Evolutionary conservation across 2,113 vertebrate genomes (phyloP), one percentile per base, ranked within the genome.

Genomic region (Oreochromis niloticus): DNA sequence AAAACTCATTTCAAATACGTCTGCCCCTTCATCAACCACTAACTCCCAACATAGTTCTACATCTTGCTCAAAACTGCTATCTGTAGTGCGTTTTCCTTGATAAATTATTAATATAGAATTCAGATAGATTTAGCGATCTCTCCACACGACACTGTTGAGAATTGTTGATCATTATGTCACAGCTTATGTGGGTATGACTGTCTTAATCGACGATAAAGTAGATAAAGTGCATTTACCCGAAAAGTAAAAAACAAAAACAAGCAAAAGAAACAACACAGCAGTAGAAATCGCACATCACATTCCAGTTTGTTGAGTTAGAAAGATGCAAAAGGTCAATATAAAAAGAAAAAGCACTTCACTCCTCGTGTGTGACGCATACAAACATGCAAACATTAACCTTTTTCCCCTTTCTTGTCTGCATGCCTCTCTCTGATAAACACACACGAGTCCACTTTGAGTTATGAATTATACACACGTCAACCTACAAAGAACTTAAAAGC

Each of bases 381-480:
- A 75, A 81, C 41, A 43, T 17, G 48, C 8, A 1, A 48, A 12
- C 5, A 16, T 34, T 1, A 13, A 2, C 12, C 5, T 4, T 24
- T 75, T 63, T 16, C 22, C 1, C 30, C 5, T 63, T 68, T 78
- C 22, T 34, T 71, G 22, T 75, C 22, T 57, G 19, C 57, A 82
- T 68, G 56, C 59, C 7, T 80, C 32, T 19, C 82, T 85, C 6
- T 56, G 22, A 66, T 8, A 63, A 13, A 46, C 63, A 36, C 34
- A 5, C 43, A 88, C n/a, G 1, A 36, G n/a, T 82, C 41, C 63
- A 87, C 32, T 83, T 90, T 27, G 63, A 86, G 87, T 81, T 90
- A 95, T 94, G 68, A 95, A 95, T 95, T 86, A 95, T 94, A 91
- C 83, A 94, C 57, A 73, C 36, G 55, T 80, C 46, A 57, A 88